phyloP scores from a whole-genome alignment of 2,797 vertebrate genomes.

The Poeciliopsis turneri region DNA sequence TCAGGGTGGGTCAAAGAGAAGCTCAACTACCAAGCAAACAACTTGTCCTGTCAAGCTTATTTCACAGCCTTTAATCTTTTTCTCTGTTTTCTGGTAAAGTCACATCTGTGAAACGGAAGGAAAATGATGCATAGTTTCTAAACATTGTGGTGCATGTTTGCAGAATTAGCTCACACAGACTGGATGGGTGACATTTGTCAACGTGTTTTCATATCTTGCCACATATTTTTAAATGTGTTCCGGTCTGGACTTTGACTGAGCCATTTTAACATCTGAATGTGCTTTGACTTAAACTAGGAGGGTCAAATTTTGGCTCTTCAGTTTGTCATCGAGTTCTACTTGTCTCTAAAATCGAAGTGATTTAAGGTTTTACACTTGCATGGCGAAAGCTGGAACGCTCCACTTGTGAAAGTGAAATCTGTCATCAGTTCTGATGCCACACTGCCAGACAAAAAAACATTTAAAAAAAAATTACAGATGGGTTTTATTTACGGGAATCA shows the following conservation, averaged over 20 bases:
- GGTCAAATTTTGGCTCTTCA: background rate
- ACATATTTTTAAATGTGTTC: background rate
- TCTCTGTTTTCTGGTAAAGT: background rate
- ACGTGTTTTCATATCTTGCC: background rate
- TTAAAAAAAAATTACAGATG: background rate
- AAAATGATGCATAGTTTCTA: background rate
- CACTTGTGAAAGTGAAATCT: no score
- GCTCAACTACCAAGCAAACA: background rate
- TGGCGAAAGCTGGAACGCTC: no score
- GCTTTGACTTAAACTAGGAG: background rate
- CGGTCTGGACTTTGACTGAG: background rate
- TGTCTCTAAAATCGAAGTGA: background rate
- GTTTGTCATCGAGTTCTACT: background rate
- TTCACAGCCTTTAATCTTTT: background rate
- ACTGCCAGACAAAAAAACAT: no score
- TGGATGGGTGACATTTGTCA: background rate
- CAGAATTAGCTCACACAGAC: no score
- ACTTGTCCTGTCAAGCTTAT: background rate
- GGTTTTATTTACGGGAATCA: background rate
- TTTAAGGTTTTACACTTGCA: no score
- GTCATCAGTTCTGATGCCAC: no score
- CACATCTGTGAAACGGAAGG: background rate
- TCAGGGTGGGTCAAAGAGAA: slow-evolving; percentile 56
- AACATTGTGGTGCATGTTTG: background rate
- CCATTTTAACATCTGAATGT: background rate